Conservation (phyloP, 2,797 vertebrate species). For the Anomalospiza imberbis region DNA sequence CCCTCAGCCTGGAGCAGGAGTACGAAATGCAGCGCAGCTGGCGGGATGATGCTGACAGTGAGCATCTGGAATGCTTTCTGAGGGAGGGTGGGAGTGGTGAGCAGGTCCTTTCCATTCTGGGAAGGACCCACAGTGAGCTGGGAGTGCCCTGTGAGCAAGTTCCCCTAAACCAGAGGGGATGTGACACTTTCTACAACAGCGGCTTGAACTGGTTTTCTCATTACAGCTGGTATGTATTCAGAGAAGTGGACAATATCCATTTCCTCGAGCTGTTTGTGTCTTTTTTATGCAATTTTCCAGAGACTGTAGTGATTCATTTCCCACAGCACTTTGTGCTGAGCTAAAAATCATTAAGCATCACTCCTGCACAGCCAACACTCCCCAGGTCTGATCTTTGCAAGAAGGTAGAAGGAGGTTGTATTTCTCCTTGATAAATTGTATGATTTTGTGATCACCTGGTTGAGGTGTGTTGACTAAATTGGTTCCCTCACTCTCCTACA, state of each 20-base stretch:
- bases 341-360: neutral
- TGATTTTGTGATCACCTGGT: neutral
- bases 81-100: neutral
- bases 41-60: slow-evolving; percentile 89
- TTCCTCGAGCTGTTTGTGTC: neutral
- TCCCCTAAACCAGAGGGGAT: neutral
- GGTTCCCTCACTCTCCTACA: neutral
- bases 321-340: neutral
- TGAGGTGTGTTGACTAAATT: neutral
- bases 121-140: neutral
- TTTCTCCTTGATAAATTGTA: neutral
- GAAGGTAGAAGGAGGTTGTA: neutral
- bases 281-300: neutral
- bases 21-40: slow-evolving; percentile 92
- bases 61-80: neutral
- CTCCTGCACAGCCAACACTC: neutral
- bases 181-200: neutral
- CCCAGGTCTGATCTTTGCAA: rapidly evolving
- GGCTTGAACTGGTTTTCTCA: neutral
- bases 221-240: neutral
- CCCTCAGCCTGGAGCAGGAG: slow-evolving; percentile 90
- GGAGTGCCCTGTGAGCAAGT: rapidly evolving
- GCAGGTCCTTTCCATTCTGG: neutral
- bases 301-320: neutral
- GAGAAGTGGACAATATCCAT: neutral